These are phyloP conservation scores for Neogobius melanostomus DNA, from an alignment of 2,113 vertebrate species.

Conservation along the genomic window DNA sequence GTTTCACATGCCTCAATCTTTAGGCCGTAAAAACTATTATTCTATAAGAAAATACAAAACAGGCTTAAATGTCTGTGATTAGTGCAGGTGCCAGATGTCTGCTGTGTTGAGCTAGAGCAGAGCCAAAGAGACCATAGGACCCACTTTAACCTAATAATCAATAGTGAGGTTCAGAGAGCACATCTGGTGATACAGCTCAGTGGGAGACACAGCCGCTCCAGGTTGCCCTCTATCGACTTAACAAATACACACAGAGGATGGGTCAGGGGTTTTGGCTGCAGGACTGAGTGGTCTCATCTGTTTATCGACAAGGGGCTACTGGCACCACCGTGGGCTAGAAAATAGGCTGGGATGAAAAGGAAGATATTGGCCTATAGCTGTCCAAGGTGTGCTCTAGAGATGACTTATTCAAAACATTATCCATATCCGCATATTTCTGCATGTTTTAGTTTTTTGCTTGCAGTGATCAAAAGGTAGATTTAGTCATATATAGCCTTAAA, in stretches of 20 bases:
- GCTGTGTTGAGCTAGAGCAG: neutral
- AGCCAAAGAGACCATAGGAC: conserved; percentile 1
- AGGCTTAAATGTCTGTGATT: neutral
- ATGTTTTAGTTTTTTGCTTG: too few relatives aligned
- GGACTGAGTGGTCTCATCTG: neutral
- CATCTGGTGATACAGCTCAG: neutral
- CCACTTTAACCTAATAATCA: conserved; percentile 8
- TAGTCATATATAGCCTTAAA: too few relatives aligned
- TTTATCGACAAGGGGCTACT: neutral
- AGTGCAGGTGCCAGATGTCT: neutral
- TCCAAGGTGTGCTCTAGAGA: neutral
- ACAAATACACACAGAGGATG: neutral
- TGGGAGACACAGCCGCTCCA: conserved; percentile 4
- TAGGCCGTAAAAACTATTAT: too few relatives aligned
- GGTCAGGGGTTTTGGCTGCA: neutral
- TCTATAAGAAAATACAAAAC: neutral
- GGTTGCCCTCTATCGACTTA: neutral
- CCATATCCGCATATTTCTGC: too few relatives aligned
- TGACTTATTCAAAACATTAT: neutral
- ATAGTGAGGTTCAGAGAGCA: neutral
- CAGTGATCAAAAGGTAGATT: too few relatives aligned
- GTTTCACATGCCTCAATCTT: too few relatives aligned
- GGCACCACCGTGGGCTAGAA: neutral
- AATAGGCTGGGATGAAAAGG: neutral
- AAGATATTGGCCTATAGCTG: too few relatives aligned